Base-by-base conservation (phyloP, 2,888 invertebrate genomes). In the Tinea semifulvella region DNA sequence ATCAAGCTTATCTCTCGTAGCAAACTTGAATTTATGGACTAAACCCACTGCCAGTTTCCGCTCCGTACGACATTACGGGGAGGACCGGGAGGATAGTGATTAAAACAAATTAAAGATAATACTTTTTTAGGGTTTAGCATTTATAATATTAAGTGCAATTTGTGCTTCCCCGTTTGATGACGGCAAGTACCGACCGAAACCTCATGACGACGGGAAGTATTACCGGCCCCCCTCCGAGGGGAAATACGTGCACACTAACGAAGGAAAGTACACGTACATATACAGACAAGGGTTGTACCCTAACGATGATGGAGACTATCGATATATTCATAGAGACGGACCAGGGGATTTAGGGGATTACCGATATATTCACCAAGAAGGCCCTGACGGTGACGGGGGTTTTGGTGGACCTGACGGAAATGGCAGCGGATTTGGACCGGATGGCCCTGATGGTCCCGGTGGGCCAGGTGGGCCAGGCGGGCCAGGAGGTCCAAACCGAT, bases 261-360 rank as follows among this genome's bases (percentile, higher is more conserved):
- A 83, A 49, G 85, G 85, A 7, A 72, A 63, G 53, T 85, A 85
- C 53, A 68, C 66, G 0, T 84, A 84, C 42, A 67, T 79, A 26
- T 73, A 72, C 28, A 54, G 61, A 35, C 66, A 68, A 48, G 64
- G 64, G 1, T 49, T 70, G n/a, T 70, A 70, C 40, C 70, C 65
- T 2, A 61, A 55, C 19, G 67, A 63, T 44, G 80, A 81, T n/a
- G 76, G 75, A n/a, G 68, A 76, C 39, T 83, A 82, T 10, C 68
- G 80, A 47, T 84, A 83, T 50, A 65, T 77, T 0, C 84, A 84
- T 50, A 58, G 68, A 17, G 73, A 63, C 0, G 66, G 70, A 2
- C 74, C 74, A 1, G 76, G 75, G 0, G 61, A 60, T 1, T 36
- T 49, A 18, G 68, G 66, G 7, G 63, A 1, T 10, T 11, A 45